phyloP scores from a whole-genome alignment of 2,113 vertebrate species.

The Mastomys natalensis region DNA sequence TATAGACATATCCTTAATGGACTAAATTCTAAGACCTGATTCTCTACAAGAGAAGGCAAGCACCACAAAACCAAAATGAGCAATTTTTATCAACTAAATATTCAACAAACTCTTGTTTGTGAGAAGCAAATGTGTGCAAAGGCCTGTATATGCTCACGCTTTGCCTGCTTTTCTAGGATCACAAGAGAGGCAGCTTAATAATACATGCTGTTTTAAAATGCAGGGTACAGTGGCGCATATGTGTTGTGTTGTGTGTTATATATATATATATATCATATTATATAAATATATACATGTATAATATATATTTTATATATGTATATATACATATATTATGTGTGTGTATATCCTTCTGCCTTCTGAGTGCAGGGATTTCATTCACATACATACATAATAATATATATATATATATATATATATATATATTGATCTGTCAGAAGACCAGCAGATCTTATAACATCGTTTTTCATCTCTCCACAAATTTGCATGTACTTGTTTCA shows the following conservation, averaged over 20 bases:
- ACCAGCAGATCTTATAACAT: neutral
- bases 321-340: too few relatives aligned
- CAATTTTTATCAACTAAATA: neutral
- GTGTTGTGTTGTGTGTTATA: too few relatives aligned
- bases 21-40: neutral
- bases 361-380: too few relatives aligned
- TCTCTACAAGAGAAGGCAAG: neutral
- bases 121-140: neutral
- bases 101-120: neutral
- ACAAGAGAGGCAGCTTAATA: neutral
- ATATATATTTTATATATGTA: too few relatives aligned
- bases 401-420: too few relatives aligned
- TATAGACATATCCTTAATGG: neutral
- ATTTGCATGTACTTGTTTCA: neutral
- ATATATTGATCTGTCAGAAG: constrained; percentile 56
- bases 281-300: too few relatives aligned
- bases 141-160: too few relatives aligned
- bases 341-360: too few relatives aligned
- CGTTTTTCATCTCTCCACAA: neutral
- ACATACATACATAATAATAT: too few relatives aligned
- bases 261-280: too few relatives aligned
- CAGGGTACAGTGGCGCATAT: neutral
- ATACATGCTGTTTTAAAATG: neutral
- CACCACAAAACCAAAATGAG: neutral
- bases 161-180: neutral